Base-by-base conservation (phyloP, 2,888 invertebrate genomes). In the Callimorpha dominula region DNA sequence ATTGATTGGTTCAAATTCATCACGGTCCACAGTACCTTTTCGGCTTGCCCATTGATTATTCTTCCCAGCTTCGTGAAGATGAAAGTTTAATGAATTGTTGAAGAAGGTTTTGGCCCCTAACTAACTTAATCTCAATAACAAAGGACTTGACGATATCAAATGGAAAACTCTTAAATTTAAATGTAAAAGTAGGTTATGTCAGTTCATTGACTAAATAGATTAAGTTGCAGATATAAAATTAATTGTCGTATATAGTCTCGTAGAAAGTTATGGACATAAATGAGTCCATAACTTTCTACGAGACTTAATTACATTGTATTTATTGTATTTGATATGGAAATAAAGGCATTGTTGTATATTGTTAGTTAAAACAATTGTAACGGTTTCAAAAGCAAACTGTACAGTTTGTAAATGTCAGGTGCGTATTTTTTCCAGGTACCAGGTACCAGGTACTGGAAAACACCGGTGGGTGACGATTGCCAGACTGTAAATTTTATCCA, bases 1-100 rank as follows among this genome's bases (percentile, higher is more conserved):
- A 86, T 89, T 91, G 89, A 91, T 91, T 91, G 90, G 87, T 85
- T 85, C 77, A 88, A 91, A 91, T 90, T 88, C 88, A 89, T 90
- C 90, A 90, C 84, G 82, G 83, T 77, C 83, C 82, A 78, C 81
- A 86, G 82, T 85, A 80, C 78, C 81, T 75, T 82, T 85, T 85
- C 82, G 79, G 75, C 79, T 83, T 81, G 75, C 80, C 87, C 86
- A 89, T 90, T 90, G 89, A 90, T 88, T 90, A 86, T 85, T 86
- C 86, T 79, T 77, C 75, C 79, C 84, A 78, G 79, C 85, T 87
- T 85, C 83, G 80, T 81, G 72, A 82, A 84, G 86, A 86, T 85
- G 78, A 86, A 90, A 88, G 85, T 88, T 88, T 86, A 82, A 83
- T 84, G 80, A 88, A 86, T 82, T 78, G 84, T 78, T 81, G 83